Evolutionary conservation across 2,888 invertebrate genomes (phyloP), one percentile per base, ranked within the genome.

Genomic region (Pecten maximus): DNA sequence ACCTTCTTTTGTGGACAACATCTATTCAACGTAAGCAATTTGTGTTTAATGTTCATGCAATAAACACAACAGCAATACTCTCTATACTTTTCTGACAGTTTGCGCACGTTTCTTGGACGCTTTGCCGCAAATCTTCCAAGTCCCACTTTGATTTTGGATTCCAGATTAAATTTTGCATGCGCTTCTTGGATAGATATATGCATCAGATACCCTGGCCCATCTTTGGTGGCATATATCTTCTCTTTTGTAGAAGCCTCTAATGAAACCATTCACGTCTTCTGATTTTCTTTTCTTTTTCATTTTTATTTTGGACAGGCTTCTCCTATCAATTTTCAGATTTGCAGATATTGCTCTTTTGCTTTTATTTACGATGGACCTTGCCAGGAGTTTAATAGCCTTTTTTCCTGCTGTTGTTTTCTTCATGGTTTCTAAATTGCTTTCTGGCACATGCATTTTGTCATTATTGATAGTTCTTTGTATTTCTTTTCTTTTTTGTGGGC

Each of bases 51-150:
- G 60, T 93, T 93, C 10, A 89, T 89, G 88, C 94, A 94, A 40
- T 92, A 92, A 2, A 54, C 54, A 89, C 94, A 94, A 28, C 90
- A 88, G 88, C 94, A 94, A 54, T 90, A 92, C 12, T 93, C 92
- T 40, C 92, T 88, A 87, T 91, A 90, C 40, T 54, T 89, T 8
- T 23, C 35, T n/a, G 91, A 40, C 0, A 94, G 50, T n/a, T 89
- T 50, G 0, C 92, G 87, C 0, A 93, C 92, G 91, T 93, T 92
- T 89, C 88, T 88, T 23, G 91, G 91, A 16, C 92, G 39, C 3
- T 92, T 39, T 16, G 87, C 35, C 12, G 91, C 91, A 91, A 93
- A 93, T 89, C 50, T 91, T 8, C 88, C 60, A 3, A 92, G 88
- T 87, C 91, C 89, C 40, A 93, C 87, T 54, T 50, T 89, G 35